Conservation (phyloP, 2,888 invertebrate species). For the Heliconius hortense region DNA sequence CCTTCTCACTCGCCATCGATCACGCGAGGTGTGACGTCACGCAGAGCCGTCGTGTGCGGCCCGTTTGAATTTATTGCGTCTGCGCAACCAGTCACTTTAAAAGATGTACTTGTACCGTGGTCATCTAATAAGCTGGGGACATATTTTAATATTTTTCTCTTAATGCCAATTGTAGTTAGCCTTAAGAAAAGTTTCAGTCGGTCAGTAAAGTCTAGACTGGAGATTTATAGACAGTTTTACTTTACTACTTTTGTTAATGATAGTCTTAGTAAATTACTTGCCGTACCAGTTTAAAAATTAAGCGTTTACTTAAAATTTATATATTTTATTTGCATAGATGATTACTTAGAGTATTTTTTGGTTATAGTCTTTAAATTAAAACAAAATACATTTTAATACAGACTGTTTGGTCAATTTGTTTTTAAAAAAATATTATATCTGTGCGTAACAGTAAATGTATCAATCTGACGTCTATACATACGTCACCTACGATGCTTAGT, state of each 20-base stretch:
- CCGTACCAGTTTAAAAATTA: not conserved
- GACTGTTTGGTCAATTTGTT: not conserved
- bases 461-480: not conserved
- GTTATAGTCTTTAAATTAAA: not conserved
- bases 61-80: constrained; percentile 78
- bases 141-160: constrained; percentile 9
- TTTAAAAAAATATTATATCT: not conserved
- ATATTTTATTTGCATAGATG: not conserved
- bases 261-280: not conserved
- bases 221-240: not conserved
- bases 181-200: not conserved
- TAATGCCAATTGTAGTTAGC: not conserved
- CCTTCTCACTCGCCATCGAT: constrained; percentile 73
- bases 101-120: constrained; percentile 47
- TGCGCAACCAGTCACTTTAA: constrained; percentile 70
- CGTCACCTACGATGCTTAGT: not conserved
- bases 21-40: constrained; percentile 81
- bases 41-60: constrained; percentile 82
- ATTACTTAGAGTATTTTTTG: not conserved
- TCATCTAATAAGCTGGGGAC: constrained; percentile 22
- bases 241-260: not conserved
- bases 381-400: not conserved
- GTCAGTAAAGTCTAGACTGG: not conserved
- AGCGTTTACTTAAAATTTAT: not conserved
- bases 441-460: not conserved